Conservation (phyloP, 2,888 invertebrate genomes). For the Drosophila mercatorum region DNA sequence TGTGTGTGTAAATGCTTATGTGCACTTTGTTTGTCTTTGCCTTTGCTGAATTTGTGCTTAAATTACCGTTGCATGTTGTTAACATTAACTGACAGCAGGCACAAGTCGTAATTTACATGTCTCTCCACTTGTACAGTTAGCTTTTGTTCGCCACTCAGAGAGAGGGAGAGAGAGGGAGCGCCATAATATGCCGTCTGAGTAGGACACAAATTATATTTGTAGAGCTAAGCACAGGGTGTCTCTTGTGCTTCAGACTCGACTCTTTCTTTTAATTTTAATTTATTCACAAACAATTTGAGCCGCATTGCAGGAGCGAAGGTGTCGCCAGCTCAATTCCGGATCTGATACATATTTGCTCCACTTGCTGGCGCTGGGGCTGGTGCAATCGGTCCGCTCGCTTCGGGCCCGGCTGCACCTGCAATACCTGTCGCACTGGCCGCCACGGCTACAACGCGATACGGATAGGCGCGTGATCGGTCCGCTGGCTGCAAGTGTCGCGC, state of each 20-base stretch:
- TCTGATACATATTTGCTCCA: slow-evolving; percentile 7
- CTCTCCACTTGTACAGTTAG: slow-evolving; percentile 37
- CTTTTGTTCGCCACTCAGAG: neutral
- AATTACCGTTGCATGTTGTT: slow-evolving; percentile 56
- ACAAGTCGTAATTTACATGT: slow-evolving; percentile 57
- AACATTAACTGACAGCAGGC: slow-evolving; percentile 63
- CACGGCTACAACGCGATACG: slow-evolving; percentile 22
- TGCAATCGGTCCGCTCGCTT: neutral
- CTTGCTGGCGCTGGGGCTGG: neutral
- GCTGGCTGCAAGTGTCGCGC: neutral
- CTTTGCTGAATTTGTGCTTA: slow-evolving; percentile 33
- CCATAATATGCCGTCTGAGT: neutral
- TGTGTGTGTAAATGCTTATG: neutral
- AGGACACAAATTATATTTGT: slow-evolving; percentile 7
- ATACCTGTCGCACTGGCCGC: neutral
- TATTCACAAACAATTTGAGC: slow-evolving; percentile 47
- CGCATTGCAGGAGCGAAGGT: neutral
- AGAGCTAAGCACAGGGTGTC: slow-evolving; percentile 22
- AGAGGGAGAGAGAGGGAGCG: neutral
- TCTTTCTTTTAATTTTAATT: neutral
- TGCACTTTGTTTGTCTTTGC: slow-evolving; percentile 24
- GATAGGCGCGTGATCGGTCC: slow-evolving; percentile 12
- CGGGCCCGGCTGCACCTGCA: neutral
- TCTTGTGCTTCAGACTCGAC: neutral
- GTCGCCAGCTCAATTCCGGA: slow-evolving; percentile 9